Percentiles rank a stretch among this genome's conserved stretches.
These are phyloP conservation scores for Delichon dasypus DNA, from an alignment of 2,797 vertebrate species.

Conservation along the genomic window DNA sequence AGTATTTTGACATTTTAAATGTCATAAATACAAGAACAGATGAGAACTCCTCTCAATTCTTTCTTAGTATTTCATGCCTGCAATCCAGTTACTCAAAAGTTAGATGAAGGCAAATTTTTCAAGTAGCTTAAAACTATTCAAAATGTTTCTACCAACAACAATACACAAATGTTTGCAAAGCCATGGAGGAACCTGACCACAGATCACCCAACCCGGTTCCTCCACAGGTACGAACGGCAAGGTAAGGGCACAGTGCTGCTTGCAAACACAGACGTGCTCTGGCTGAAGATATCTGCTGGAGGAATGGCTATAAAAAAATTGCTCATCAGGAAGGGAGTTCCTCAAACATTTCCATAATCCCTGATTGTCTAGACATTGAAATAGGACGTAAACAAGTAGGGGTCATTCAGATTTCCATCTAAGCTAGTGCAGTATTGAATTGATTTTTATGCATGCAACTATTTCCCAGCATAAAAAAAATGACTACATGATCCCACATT, in stretches of 20 bases:
- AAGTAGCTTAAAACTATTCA: neutral
- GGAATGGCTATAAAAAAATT: neutral
- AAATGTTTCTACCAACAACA: neutral
- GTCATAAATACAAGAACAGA: neutral
- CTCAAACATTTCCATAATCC: neutral
- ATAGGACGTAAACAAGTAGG: neutral
- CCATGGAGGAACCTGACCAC: neutral
- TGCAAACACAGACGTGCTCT: neutral
- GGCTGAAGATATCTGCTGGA: neutral
- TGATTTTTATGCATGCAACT: neutral
- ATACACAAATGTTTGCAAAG: neutral
- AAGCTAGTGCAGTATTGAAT: neutral
- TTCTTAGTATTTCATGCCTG: neutral
- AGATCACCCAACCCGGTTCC: neutral
- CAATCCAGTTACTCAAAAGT: neutral
- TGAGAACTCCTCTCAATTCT: neutral
- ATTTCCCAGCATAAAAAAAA: neutral
- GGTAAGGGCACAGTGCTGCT: accelerated
- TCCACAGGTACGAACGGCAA: neutral
- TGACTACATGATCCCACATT: neutral
- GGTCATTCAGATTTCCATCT: neutral
- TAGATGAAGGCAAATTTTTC: neutral
- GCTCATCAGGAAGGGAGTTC: neutral
- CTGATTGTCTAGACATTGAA: neutral
- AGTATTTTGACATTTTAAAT: neutral